phyloP scores from a whole-genome alignment of 92 coral and sea anemone species.

The Siderastrea siderea region DNA sequence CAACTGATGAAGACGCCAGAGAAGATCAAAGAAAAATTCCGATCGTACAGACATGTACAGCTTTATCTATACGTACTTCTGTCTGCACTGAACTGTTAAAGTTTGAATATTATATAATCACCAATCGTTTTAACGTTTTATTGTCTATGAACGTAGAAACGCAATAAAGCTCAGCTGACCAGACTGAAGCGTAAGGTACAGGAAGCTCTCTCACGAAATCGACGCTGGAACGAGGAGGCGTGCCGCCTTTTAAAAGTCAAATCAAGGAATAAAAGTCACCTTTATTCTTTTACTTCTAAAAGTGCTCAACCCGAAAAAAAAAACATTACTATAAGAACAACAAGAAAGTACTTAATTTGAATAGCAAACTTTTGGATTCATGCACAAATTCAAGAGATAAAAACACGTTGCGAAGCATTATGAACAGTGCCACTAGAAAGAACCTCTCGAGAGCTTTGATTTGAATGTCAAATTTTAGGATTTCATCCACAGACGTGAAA shows the following conservation, averaged over 20 bases:
- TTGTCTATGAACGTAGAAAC: conserved; percentile 66
- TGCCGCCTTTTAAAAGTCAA: conserved; percentile 61
- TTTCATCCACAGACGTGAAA: too few relatives aligned
- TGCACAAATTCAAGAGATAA: too few relatives aligned
- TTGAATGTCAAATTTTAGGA: too few relatives aligned
- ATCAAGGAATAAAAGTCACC: conserved; percentile 55
- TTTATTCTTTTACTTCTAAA: background rate
- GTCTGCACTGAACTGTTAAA: background rate
- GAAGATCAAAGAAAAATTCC: background rate
- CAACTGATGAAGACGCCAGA: background rate
- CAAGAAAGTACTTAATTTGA: too few relatives aligned
- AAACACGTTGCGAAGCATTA: too few relatives aligned
- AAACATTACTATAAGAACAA: too few relatives aligned
- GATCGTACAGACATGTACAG: background rate
- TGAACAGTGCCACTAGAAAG: too few relatives aligned
- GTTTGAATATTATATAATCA: background rate
- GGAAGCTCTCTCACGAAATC: conserved; percentile 75
- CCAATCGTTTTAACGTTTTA: background rate
- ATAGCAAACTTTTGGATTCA: too few relatives aligned
- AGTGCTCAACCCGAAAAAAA: background rate
- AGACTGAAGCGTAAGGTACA: conserved; percentile 89
- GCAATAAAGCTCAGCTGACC: conserved; percentile 85
- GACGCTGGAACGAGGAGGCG: conserved; percentile 86
- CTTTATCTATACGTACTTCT: conserved; percentile 36
- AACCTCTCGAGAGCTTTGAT: too few relatives aligned